These are phyloP conservation scores for Acanthosepion pharaonis DNA, from an alignment of 2,888 invertebrate species.

Conservation along the genomic window DNA sequence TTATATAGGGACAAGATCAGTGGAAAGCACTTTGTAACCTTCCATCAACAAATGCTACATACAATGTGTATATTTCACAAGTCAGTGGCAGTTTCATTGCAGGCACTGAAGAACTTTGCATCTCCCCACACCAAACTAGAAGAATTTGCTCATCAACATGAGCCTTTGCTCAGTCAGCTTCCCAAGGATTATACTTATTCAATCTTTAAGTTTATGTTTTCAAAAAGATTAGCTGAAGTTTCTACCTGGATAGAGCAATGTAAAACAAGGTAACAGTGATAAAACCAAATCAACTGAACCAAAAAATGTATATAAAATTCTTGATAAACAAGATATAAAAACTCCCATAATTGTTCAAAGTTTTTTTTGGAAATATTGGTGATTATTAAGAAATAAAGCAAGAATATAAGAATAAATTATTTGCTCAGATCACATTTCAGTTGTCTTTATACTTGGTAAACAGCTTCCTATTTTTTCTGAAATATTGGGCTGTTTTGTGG, in stretches of 20 bases:
- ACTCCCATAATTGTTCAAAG: not conserved
- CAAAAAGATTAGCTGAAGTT: constrained; percentile 58
- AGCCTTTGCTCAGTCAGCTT: constrained; percentile 56
- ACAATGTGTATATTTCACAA: constrained; percentile 72
- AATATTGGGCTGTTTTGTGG: too few species aligned
- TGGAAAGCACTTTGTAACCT: constrained; percentile 63
- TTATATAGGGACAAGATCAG: constrained; percentile 61
- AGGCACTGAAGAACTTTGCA: constrained; percentile 52
- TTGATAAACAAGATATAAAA: not conserved
- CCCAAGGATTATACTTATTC: constrained; percentile 55
- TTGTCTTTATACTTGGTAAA: not conserved
- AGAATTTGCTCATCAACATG: constrained; percentile 58
- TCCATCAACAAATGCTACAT: constrained; percentile 70
- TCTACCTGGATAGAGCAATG: constrained; percentile 59
- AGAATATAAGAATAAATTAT: constrained; percentile 38
- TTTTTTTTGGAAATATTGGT: not conserved
- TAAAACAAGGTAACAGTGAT: constrained; percentile 47
- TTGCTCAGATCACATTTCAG: not conserved
- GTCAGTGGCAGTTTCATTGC: constrained; percentile 60
- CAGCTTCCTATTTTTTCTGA: not conserved
- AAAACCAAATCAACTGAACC: constrained; percentile 48
- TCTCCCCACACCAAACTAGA: constrained; percentile 58
- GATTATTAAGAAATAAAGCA: not conserved
- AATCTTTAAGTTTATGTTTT: constrained; percentile 57
- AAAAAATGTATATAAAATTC: constrained; percentile 44